Evolutionary conservation across 2,888 invertebrate species (phyloP).

Genomic region (Platerodrilus igneus): DNA sequence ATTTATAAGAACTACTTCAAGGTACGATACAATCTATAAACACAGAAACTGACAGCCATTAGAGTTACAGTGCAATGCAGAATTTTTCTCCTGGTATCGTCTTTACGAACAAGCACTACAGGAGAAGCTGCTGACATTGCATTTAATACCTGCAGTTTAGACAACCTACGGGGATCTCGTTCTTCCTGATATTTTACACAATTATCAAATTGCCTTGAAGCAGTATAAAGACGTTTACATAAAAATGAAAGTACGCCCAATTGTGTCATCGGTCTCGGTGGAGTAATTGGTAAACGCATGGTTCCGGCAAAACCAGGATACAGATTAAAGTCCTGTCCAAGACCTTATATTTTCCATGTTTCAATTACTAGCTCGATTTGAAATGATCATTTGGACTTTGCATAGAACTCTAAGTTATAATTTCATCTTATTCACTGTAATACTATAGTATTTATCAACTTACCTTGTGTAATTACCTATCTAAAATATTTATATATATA

Average conservation of each 20-base stretch:
- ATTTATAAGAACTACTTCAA: slow-evolving; percentile 64
- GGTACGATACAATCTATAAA: slow-evolving; percentile 77
- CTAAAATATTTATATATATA: no score
- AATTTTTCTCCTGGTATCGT: slow-evolving; percentile 74
- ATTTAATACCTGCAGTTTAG: slow-evolving; percentile 67
- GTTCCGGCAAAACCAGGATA: no score
- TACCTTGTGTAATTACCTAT: no score
- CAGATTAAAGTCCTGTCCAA: no score
- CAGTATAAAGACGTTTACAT: slow-evolving; percentile 84
- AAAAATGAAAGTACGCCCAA: slow-evolving; percentile 75
- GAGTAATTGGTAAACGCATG: no score
- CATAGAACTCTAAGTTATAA: no score
- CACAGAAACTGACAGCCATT: slow-evolving; percentile 73
- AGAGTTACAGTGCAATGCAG: slow-evolving; percentile 80
- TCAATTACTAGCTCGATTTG: no score
- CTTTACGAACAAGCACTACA: slow-evolving; percentile 81
- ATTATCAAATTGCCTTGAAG: slow-evolving; percentile 95
- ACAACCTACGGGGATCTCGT: slow-evolving; percentile 67
- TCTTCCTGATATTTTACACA: slow-evolving; percentile 92
- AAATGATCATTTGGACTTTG: no score
- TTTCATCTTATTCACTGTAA: no score
- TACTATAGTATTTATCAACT: no score
- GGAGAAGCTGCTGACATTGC: slow-evolving; percentile 74
- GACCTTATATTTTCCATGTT: no score
- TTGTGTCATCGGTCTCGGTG: no score